Percentiles rank a stretch among this genome's conserved stretches.
phyloP scores from a whole-genome alignment of 1,140 invertebrate species.

The Tetranychus cinnabarinus region DNA sequence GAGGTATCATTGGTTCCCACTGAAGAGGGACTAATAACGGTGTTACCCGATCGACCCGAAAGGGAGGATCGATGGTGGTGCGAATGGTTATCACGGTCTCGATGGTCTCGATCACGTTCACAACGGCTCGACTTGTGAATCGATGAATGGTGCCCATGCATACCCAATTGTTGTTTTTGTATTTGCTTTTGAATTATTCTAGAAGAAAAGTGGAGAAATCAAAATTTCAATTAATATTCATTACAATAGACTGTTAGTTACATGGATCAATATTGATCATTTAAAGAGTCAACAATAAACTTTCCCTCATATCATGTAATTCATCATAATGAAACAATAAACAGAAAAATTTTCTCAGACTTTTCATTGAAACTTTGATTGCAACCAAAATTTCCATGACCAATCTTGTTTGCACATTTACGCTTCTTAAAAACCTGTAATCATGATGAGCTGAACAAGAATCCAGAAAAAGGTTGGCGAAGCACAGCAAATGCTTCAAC shows the following conservation, averaged over 20 bases:
- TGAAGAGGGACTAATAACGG: neutral
- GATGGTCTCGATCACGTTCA: neutral
- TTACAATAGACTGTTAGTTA: neutral
- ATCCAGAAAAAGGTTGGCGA: too few relatives aligned
- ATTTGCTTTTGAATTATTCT: conserved; percentile 11
- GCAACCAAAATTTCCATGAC: too few relatives aligned
- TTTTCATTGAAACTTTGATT: too few relatives aligned
- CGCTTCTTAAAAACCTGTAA: too few relatives aligned
- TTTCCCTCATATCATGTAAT: too few relatives aligned
- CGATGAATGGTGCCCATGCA: conserved; percentile 4
- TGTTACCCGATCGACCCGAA: neutral
- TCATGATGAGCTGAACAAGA: too few relatives aligned
- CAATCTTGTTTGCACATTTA: too few relatives aligned
- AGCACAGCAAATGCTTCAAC: too few relatives aligned
- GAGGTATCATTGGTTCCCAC: neutral
- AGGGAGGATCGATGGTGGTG: neutral
- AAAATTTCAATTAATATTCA: neutral
- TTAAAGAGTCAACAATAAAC: too few relatives aligned
- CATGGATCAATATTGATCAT: too few relatives aligned
- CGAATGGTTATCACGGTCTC: neutral
- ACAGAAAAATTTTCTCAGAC: too few relatives aligned
- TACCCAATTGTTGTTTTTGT: conserved; percentile 6
- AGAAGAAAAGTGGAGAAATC: neutral
- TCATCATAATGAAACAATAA: too few relatives aligned
- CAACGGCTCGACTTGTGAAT: neutral